Evolutionary conservation across 2,113 vertebrate species (phyloP), one percentile per base, ranked within the genome.

Genomic region (Candoia aspera): DNA sequence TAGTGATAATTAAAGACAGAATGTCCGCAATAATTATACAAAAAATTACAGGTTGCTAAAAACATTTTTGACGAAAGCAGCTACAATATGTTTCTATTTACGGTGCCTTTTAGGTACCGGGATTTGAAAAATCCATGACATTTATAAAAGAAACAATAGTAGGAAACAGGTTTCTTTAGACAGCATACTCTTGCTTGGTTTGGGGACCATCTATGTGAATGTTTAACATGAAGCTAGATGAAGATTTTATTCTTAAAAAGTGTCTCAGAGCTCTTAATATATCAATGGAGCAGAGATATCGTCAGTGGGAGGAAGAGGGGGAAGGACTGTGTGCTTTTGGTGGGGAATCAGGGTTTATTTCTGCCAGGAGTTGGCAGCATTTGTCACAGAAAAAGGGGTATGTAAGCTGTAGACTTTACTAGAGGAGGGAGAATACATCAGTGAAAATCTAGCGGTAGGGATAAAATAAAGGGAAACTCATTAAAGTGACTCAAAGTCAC

Each of bases 31-130:
- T 54, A 17, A 92, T 57, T 1, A 4, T 1, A 21, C 3, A 85
- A 46, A 29, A 46, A 73, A 8, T 13, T 60, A 55, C 6, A n/a
- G 54, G 1, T 0, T 90, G 24, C 4, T n/a, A 33, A 84, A 0
- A 54, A 1, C 8, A 55, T 33, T 62, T 42, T 90, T 87, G 1
- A 60, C n/a, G 49, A 84, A 46, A 1, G 46, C 0, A 8, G 88
- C 21, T 0, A 24, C 0, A 37, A 33, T 59, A 17, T 88, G 49
- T 29, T 6, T 24, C 57, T 42, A 55, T 26, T 42, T 6, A 0
- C 1, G 0, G 58, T 23, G 0, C 26, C 10, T 86, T 88, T 83
- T n/a, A 60, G 62, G 60, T n/a, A 3, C 58, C 46, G 93, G 93
- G 26, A 33, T 68, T 68, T 68, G 29, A 33, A 46, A 85, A 49